Conservation (phyloP, 1,140 invertebrate species). For the Linepithema humile region DNA sequence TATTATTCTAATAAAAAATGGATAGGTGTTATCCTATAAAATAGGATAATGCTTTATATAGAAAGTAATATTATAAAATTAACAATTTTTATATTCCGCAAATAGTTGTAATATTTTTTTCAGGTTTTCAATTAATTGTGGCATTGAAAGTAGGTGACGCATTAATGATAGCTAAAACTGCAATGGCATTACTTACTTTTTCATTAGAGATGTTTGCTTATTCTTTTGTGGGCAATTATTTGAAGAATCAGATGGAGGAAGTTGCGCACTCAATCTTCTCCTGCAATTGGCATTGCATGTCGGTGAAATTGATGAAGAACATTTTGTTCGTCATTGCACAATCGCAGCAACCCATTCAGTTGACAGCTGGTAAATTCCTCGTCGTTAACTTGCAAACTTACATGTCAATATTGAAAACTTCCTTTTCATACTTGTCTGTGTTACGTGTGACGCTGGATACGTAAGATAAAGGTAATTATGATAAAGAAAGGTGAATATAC, state of each 20-base stretch:
- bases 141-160: neutral
- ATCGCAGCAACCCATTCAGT: neutral
- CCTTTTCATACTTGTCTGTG: slow-evolving; percentile 59
- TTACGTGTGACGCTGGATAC: slow-evolving; percentile 48
- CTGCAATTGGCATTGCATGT: slow-evolving; percentile 22
- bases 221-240: slow-evolving; percentile 56
- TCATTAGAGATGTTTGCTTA: slow-evolving; percentile 17
- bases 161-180: slow-evolving; percentile 9
- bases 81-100: too few relatives aligned
- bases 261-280: slow-evolving; percentile 1
- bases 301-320: neutral
- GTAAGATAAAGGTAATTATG: neutral
- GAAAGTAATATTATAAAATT: too few relatives aligned
- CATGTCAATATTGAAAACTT: slow-evolving; percentile 49
- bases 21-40: too few relatives aligned
- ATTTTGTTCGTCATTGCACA: slow-evolving; percentile 30
- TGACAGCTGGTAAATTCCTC: slow-evolving; percentile 39
- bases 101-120: neutral
- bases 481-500: too few relatives aligned
- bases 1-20: too few relatives aligned
- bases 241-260: slow-evolving; percentile 43
- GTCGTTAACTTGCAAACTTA: slow-evolving; percentile 48
- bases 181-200: neutral
- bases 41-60: too few relatives aligned
- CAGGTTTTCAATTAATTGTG: slow-evolving; percentile 55